These are phyloP conservation scores for Sebastes jordani DNA, from an alignment of 2,797 vertebrate genomes.

Conservation along the genomic window DNA sequence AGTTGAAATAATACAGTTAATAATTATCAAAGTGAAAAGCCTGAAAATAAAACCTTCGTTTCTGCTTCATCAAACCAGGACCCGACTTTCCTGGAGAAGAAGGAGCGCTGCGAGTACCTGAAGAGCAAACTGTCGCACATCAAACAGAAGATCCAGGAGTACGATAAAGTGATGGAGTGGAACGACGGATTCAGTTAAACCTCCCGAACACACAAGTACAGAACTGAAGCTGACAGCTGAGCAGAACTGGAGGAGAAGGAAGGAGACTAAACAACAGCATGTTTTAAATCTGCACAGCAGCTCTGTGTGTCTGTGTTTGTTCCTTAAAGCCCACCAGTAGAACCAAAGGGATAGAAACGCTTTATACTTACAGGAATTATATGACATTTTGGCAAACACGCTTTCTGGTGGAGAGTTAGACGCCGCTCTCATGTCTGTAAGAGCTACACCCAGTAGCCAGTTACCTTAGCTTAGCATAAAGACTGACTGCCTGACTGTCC, in stretches of 20 bases:
- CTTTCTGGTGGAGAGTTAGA: not conserved
- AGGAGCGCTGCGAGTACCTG: conserved; percentile 95
- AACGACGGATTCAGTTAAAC: conserved; percentile 82
- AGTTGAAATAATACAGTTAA: not conserved
- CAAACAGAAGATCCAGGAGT: conserved; percentile 96
- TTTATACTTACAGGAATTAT: not conserved
- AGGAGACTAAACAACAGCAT: not conserved
- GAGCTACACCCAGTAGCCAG: not conserved
- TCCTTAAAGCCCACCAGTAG: not conserved
- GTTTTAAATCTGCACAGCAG: not conserved
- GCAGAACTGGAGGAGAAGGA: not conserved
- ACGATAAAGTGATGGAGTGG: conserved; percentile 97
- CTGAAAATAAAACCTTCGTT: not conserved
- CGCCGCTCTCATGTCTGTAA: not conserved
- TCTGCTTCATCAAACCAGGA: conserved; percentile 77
- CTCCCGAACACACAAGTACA: not conserved
- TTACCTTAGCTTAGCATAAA: not conserved
- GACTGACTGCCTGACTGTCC: not conserved
- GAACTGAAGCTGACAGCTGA: not conserved
- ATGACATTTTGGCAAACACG: not conserved
- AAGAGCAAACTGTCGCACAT: conserved; percentile 98
- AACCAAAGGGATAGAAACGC: not conserved
- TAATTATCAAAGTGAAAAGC: not conserved
- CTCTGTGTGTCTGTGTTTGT: not conserved
- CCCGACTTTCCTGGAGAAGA: conserved; percentile 94